Evolutionary conservation across 2,113 vertebrate genomes (phyloP).

Genomic region (Mesocricetus auratus): DNA sequence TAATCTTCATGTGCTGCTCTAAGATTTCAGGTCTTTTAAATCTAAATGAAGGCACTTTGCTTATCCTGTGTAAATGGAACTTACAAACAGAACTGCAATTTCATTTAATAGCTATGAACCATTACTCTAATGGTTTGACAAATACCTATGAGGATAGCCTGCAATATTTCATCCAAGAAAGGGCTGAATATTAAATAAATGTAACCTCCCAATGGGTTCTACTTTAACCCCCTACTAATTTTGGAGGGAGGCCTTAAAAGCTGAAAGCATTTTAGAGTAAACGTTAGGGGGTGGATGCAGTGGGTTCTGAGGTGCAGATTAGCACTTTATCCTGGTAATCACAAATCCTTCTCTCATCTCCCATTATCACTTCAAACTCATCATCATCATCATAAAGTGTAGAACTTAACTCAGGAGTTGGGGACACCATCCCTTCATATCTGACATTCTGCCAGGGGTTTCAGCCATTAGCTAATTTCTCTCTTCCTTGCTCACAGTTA

Average conservation of each 20-base stretch:
- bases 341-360: constrained; percentile 81
- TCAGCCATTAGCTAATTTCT: constrained; percentile 76
- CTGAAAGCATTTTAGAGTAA: constrained; percentile 88
- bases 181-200: constrained; percentile 91
- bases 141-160: constrained; percentile 88
- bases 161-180: constrained; percentile 88
- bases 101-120: constrained; percentile 88
- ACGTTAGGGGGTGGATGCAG: constrained; percentile 85
- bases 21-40: constrained; percentile 85
- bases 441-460: constrained; percentile 73
- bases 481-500: constrained; percentile 12
- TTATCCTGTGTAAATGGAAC: constrained; percentile 88
- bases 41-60: constrained; percentile 88
- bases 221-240: constrained; percentile 88
- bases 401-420: constrained; percentile 82
- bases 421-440: constrained; percentile 56
- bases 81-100: constrained; percentile 89
- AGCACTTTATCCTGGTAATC: constrained; percentile 85
- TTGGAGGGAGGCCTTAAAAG: constrained; percentile 88
- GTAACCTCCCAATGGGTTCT: constrained; percentile 87
- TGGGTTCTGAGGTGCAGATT: constrained; percentile 84
- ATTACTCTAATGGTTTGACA: constrained; percentile 90
- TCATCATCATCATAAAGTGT: constrained; percentile 81
- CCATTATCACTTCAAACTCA: constrained; percentile 85
- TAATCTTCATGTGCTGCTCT: constrained; percentile 74